Evolutionary conservation across 2,888 invertebrate genomes (phyloP), one percentile per base, ranked within the genome.

Genomic region (Seira sanloemensis): DNA sequence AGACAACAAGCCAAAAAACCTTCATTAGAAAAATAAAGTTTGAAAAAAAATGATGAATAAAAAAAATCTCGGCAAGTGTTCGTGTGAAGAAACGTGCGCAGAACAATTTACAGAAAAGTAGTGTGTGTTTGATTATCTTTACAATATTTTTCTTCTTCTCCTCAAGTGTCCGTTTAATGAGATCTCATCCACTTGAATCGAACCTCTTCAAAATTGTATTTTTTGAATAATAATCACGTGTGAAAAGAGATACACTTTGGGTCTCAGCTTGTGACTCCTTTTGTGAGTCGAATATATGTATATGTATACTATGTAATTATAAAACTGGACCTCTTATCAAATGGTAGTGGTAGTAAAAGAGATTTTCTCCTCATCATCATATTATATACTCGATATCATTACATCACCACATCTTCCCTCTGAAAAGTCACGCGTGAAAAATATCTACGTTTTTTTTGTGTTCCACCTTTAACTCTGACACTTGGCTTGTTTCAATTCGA

Each of bases 81-180:
- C 66, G 80, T 76, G 81, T 76, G 81, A 78, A 71, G 82, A 82
- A 77, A 82, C 82, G 82, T 82, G 82, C 82, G 26, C 71, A 50
- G 82, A 69, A 82, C 82, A 82, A 37, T 37, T 37, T 37, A n/a
- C n/a, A n/a, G n/a, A n/a, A n/a, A n/a, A n/a, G n/a, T n/a, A n/a
- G n/a, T n/a, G n/a, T n/a, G n/a, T n/a, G n/a, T n/a, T n/a, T n/a
- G n/a, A n/a, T n/a, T n/a, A n/a, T n/a, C n/a, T n/a, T n/a, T n/a
- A n/a, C n/a, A n/a, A n/a, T n/a, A n/a, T 37, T 7, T 37, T 37
- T 37, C 5, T 12, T 37, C 12, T 37, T 37, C 4, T 37, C 37
- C 4, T 7, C 37, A 12, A 37, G 37, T 37, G 37, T 37, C 12
- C 37, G 37, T 37, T 37, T 37, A 37, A 37, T 37, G 37, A 37